Evolutionary conservation across 2,888 invertebrate species (phyloP), one percentile per base, ranked within the genome.

Genomic region (Acleris sparsana): DNA sequence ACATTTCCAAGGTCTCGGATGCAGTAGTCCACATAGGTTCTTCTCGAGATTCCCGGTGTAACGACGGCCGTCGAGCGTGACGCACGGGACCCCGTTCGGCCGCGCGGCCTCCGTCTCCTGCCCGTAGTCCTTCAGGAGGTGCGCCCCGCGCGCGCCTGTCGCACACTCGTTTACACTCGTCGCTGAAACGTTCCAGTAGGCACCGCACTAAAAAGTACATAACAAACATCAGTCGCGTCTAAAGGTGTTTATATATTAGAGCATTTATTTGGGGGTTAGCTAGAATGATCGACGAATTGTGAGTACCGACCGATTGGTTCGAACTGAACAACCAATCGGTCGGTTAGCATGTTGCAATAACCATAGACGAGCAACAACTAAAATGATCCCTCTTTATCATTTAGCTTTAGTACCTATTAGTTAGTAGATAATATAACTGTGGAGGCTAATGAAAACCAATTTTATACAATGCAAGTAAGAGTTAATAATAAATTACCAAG

Each of bases 11-110:
- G 59, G 59, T 44, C 53, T 64, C 25, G 64, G 64, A 9, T 53
- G 48, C 4, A 60, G 49, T n/a, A 64, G 39, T 16, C 20, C 18
- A 25, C 64, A 64, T 11, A 55, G 53, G n/a, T 53, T 49, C 22
- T 60, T 59, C 18, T 53, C 64, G 13, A 64, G 59, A 13, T 53
- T 39, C 20, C 29, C 48, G 9, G 53, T 49, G 62, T 55, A 17
- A 43, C 13, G 25, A 20, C 53, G 73, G 56, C 66, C 78, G 29
- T 84, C 72, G 25, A 85, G 69, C 5, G 73, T 53, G 48, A 84
- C 60, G 63, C 79, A 82, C 0, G 86, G 85, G 5, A 86, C 83
- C 66, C 78, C 84, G 1, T 68, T 64, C 11, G 76, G 80, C 1
- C 68, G 64, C 6, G 74, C 29, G n/a, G 66, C 71, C 6, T 71